Evolutionary conservation across 2,888 invertebrate genomes (phyloP), one percentile per base, ranked within the genome.

Genomic region (Eustalomyia histrio): DNA sequence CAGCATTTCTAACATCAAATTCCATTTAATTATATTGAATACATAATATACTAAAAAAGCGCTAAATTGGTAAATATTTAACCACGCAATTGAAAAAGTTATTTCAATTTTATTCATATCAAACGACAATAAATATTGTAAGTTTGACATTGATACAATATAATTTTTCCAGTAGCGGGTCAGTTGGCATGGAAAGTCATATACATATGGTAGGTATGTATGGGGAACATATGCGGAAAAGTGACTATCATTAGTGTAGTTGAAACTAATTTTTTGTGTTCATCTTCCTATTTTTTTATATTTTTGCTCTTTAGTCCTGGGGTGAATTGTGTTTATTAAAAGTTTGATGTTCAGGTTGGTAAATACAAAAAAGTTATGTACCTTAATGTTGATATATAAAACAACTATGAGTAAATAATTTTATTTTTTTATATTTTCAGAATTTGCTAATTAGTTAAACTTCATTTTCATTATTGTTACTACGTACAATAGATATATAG

Each of bases 261-360:
- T 14, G 39, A 53, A 12, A 16, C 64, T 21, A 39, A 52, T 50
- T 33, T 10, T 24, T 52, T 75, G 18, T 18, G 21, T 29, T 64
- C 33, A n/a, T 57, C 53, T 57, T 58, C 39, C 43, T 67, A n/a
- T 6, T 29, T 29, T 29, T 29, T 29, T 24, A 3, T 24, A 3
- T 24, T 4, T 29, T 29, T 7, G 4, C 29, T 29, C 58, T 68
- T 39, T 72, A 64, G 21, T 57, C 73, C 76, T 73, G 47, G 18
- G 80, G 76, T 72, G 43, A 73, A 73, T 65, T 80, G 53, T 69
- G 73, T 80, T 80, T 80, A 80, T 80, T 76, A 80, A 73, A 80
- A 80, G 63, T 80, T 76, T 68, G 73, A 9, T 50, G 17, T 64
- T 58, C 16, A 29, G 14, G 16, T 52, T 7, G n/a, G 18, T 10